phyloP scores from a whole-genome alignment of 2,113 vertebrate genomes.

The Toxostoma redivivum region DNA sequence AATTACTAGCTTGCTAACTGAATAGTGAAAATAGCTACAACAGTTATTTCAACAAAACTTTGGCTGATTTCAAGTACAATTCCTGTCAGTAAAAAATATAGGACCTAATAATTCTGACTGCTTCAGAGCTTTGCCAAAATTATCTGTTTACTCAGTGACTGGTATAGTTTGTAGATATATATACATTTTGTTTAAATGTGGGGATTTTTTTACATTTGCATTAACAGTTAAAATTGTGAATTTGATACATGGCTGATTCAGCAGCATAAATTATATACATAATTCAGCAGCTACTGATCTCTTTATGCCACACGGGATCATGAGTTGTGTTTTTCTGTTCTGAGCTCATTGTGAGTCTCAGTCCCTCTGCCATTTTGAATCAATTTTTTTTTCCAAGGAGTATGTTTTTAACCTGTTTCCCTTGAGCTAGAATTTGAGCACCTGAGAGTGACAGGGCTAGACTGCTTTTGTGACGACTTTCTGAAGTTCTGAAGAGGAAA shows the following conservation, averaged over 20 bases:
- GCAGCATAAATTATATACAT: neutral
- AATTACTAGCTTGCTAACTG: neutral
- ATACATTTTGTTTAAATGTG: neutral
- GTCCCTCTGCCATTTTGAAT: neutral
- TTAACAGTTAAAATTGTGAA: neutral
- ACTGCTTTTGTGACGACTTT: neutral
- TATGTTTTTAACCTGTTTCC: neutral
- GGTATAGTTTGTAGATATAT: neutral
- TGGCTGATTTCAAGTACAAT: neutral
- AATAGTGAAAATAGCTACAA: neutral
- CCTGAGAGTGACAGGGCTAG: neutral
- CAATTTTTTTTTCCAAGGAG: neutral
- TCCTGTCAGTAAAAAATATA: neutral
- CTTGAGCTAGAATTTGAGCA: neutral
- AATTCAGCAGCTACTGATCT: neutral
- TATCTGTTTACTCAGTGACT: neutral
- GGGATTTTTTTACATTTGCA: neutral
- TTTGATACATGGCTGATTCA: neutral
- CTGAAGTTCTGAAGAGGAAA: neutral
- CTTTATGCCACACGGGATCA: neutral
- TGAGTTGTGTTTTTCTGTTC: neutral
- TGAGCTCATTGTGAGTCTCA: neutral
- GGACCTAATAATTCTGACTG: neutral
- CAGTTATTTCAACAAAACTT: neutral
- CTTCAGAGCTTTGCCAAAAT: neutral